Percentiles rank a stretch among this genome's conserved stretches.
Evolutionary conservation across 2,888 invertebrate species (phyloP).

Genomic region (Microplitis manilae): DNA sequence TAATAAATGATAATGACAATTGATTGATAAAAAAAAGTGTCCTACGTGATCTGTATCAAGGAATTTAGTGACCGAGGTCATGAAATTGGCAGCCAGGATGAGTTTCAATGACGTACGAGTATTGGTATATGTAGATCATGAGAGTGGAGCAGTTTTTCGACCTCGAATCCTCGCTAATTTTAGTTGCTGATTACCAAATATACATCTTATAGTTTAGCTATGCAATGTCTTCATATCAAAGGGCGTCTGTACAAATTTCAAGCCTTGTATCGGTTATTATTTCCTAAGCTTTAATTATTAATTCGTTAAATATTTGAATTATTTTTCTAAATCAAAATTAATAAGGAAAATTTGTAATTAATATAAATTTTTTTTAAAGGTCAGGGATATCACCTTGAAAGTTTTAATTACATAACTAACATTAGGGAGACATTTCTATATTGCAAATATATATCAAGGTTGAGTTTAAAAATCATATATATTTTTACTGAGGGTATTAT

Average conservation of each 20-base stretch:
- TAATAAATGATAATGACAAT: neutral
- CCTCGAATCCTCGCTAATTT: conserved; percentile 61
- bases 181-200: conserved; percentile 57
- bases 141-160: conserved; percentile 59
- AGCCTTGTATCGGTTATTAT: no score
- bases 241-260: neutral
- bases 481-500: neutral
- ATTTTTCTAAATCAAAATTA: neutral
- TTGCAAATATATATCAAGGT: neutral
- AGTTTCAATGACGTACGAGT: conserved; percentile 22
- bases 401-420: conserved; percentile 24
- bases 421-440: conserved; percentile 11
- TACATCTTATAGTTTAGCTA: conserved; percentile 12
- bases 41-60: neutral
- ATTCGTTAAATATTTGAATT: no score
- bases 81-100: conserved; percentile 37
- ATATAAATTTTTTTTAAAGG: conserved; percentile 3
- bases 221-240: conserved; percentile 4
- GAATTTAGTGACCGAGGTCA: conserved; percentile 25
- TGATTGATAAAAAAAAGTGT: neutral
- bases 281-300: no score
- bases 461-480: neutral
- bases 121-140: conserved; percentile 59
- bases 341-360: neutral
- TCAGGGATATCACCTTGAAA: conserved; percentile 39